A percentile compares a stretch with the other conserved stretches of the same genome.
Conservation (phyloP, 37 sponge, comb jelly and placozoan genomes). For the Mnemiopsis leidyi region DNA sequence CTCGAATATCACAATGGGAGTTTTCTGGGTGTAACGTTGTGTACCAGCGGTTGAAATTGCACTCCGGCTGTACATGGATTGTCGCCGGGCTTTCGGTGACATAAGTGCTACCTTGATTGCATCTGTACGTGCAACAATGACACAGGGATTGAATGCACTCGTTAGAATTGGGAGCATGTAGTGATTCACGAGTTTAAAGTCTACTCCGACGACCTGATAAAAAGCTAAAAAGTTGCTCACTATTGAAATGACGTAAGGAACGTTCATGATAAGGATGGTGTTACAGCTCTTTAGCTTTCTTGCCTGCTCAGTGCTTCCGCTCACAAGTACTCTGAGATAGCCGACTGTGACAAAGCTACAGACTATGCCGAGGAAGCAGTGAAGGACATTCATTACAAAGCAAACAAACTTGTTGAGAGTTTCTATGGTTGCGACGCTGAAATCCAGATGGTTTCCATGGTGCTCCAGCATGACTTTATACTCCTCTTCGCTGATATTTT, state of each 20-base stretch:
- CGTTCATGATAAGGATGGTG: constrained; percentile 63
- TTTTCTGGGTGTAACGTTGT: neutral
- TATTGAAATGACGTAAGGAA: constrained; percentile 31
- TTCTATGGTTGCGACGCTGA: constrained; percentile 23
- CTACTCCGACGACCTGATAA: neutral
- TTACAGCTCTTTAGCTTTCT: constrained; percentile 55
- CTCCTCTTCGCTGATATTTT: neutral
- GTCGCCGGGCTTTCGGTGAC: neutral
- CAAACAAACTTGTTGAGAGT: constrained; percentile 54
- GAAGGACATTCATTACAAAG: constrained; percentile 53
- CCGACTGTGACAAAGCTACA: constrained; percentile 44
- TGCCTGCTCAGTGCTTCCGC: neutral
- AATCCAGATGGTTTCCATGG: constrained; percentile 34
- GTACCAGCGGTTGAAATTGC: neutral
- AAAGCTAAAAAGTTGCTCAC: constrained; percentile 38
- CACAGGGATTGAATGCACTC: constrained; percentile 58
- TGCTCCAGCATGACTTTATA: neutral
- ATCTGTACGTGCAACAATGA: constrained; percentile 33
- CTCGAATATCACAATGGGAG: constrained; percentile 29
- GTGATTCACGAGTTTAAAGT: constrained; percentile 50
- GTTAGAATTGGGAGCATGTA: constrained; percentile 56
- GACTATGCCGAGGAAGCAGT: constrained; percentile 46
- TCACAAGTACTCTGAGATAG: neutral
- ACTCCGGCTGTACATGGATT: neutral
- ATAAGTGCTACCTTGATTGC: constrained; percentile 14